Evolutionary conservation across 2,113 vertebrate species (phyloP).

Genomic region (Coturnix japonica): DNA sequence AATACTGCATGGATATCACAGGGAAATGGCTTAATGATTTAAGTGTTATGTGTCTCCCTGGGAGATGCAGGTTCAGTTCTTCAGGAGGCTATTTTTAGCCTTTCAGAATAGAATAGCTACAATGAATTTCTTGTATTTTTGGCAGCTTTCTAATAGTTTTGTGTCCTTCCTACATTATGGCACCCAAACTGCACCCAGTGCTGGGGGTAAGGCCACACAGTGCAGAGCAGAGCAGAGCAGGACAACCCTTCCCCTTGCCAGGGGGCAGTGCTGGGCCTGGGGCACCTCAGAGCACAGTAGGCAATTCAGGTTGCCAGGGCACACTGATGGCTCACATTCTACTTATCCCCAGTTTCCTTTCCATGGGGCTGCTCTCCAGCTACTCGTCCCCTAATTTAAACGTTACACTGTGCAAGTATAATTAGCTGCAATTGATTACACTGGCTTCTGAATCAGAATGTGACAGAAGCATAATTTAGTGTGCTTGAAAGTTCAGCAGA

Average conservation of each 20-base stretch:
- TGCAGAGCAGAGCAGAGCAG: too few species aligned
- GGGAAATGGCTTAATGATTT: slow-evolving; percentile 44
- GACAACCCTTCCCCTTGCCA: too few species aligned
- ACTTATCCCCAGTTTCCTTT: neutral
- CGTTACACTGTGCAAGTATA: neutral
- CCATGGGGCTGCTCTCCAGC: neutral
- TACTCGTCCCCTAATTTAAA: neutral
- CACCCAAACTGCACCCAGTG: too few species aligned
- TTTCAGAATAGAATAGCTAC: slow-evolving; percentile 46
- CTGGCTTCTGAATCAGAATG: neutral
- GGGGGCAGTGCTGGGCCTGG: neutral
- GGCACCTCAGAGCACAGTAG: neutral
- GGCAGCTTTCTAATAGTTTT: too few species aligned
- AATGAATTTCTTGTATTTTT: slow-evolving; percentile 28
- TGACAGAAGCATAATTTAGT: neutral
- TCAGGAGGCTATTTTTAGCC: slow-evolving; percentile 44
- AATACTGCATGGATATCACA: slow-evolving; percentile 56
- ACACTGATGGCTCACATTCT: neutral
- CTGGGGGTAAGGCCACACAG: too few species aligned
- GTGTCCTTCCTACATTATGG: too few species aligned
- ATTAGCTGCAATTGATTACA: neutral
- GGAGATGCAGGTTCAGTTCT: slow-evolving; percentile 61
- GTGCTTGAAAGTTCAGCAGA: slow-evolving; percentile 10
- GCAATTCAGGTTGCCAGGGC: neutral
- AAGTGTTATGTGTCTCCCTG: slow-evolving; percentile 54